These are phyloP conservation scores for Phataginus tetradactyla DNA, from an alignment of 2,797 vertebrate species.

Conservation along the genomic window DNA sequence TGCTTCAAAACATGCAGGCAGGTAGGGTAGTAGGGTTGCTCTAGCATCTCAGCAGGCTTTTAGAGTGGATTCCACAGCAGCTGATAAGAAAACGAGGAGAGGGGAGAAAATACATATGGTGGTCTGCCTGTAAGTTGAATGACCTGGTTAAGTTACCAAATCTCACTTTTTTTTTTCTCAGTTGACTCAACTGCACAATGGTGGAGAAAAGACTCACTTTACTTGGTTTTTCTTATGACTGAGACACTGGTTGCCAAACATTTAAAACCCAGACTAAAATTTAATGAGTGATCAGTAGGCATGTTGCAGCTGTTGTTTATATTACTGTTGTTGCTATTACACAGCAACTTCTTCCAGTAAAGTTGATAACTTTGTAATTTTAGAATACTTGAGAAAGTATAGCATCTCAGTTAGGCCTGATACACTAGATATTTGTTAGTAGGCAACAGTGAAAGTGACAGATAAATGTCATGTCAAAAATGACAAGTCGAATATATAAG, in stretches of 20 bases:
- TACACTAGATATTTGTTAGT: not conserved
- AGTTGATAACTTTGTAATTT: not conserved
- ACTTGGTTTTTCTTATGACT: not conserved
- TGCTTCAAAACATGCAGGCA: not conserved
- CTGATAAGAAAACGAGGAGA: not conserved
- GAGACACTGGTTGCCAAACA: not conserved
- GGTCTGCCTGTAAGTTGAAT: not conserved
- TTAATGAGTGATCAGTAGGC: not conserved
- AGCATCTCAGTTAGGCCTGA: not conserved
- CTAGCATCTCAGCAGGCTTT: not conserved
- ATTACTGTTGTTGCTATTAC: not conserved
- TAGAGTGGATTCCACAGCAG: not conserved
- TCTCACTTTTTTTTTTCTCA: not conserved
- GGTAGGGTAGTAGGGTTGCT: accelerated
- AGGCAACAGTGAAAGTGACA: not conserved
- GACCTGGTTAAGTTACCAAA: not conserved
- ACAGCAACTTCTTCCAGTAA: not conserved
- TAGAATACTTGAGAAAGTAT: not conserved
- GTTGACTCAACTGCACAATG: not conserved
- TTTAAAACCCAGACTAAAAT: not conserved
- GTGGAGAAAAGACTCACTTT: not conserved
- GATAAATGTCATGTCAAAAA: not conserved
- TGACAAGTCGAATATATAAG: not conserved
- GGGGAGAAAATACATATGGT: not conserved
- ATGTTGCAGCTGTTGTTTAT: not conserved